Base-by-base conservation (phyloP, 2,888 invertebrate species). In the Halictus quadricinctus region DNA sequence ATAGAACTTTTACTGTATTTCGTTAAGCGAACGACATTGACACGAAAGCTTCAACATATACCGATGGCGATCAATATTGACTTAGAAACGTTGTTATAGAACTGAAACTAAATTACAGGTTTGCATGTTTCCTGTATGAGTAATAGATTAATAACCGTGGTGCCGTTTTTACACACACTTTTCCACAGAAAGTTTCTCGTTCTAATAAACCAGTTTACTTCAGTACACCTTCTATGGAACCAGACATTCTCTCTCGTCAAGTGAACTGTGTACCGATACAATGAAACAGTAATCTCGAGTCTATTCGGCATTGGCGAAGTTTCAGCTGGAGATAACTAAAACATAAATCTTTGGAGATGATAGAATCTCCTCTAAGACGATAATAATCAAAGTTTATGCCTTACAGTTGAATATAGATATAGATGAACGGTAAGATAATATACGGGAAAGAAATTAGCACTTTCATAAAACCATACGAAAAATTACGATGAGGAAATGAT, bases 171-270 rank as follows among this genome's bases (percentile, higher is more conserved):
- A 29, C 50, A 21, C 69, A 46, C 60, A 72, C 70, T 83, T 73
- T 83, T 78, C 78, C 50, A 41, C 74, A 36, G 84, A 84, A 84
- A 78, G 77, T 85, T 76, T 72, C 79, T 66, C 73, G 80, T 80
- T 83, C 85, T 80, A 84, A 85, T 84, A 80, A 80, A 76, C 76
- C 76, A 66, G 75, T 80, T 77, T 76, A 70, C 70, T 78, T 79
- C 69, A 50, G 79, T 77, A 43, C 64, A n/a, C 70, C 64, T 64
- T 21, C 36, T 77, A 70, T 66, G 69, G 69, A 64, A 64, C 48
- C 73, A 15, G 50, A 0, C n/a, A 72, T 76, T 83, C 66, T 84
- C 84, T 64, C 73, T 21, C 50, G 21, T 21, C 66, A 15, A n/a
- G 60, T 25, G n/a, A 64, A 64, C 50, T 60, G 25, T 60, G 25